Evolutionary conservation across 2,888 invertebrate species (phyloP), one percentile per base, ranked within the genome.

Genomic region (Hipparchia semele): DNA sequence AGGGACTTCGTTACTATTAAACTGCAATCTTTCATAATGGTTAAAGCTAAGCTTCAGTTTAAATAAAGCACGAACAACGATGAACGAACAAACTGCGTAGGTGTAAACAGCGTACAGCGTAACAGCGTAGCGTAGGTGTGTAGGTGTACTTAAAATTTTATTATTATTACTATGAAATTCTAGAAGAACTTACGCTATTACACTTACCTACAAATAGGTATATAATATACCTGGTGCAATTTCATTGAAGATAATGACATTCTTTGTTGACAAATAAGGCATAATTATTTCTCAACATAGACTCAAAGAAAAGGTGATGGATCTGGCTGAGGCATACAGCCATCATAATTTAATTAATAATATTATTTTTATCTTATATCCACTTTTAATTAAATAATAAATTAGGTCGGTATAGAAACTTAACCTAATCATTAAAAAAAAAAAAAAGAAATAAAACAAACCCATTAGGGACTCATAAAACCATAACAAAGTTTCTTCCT

Each of bases 401-500:
- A 49, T 49, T 49, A 49, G 49, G 49, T 6, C 6, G 49, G 2
- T 58, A 23, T 13, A 9, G 8, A 56, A 13, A 0, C 13, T 23
- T 23, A 8, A 58, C 58, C 23, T 58, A 23, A 56, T 13, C 23
- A 23, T 13, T 56, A 13, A 13, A 56, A 56, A 13, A 7, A 56
- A 13, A 7, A n/a, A 6, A 39, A 23, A 6, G 3, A 9, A 2
- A 46, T 23, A 23, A 4, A 64, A 64, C 5, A 23, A 51, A 51
- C 8, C 54, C 66, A 66, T 39, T 54, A 45, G 53, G n/a, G 5
- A 7, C 12, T n/a, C 39, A 33, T 2, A 10, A 46, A 53, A 65
- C 39, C 23, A 65, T 53, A 53, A 65, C 39, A 68, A 59, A 51
- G n/a, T 49, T 51, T 8, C 68, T 68, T 60, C 68, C 45, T 56